A percentile compares a stretch with the other conserved stretches of the same genome.
phyloP scores from a whole-genome alignment of 2,113 vertebrate genomes.

The Pterocles burchelli region DNA sequence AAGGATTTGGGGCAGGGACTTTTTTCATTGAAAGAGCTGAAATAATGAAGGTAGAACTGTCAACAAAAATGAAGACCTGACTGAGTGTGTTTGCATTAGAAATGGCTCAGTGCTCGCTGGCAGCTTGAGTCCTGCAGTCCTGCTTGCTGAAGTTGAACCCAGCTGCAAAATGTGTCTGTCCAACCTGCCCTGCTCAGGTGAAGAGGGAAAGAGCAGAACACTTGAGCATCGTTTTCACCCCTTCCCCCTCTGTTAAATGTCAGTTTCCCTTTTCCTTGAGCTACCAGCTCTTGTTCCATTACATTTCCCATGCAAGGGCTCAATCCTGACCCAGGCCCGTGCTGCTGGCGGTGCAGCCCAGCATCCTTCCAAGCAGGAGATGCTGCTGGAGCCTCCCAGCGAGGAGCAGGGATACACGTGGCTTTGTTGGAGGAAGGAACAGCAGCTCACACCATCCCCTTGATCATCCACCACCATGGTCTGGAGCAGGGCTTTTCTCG shows the following conservation, averaged over 20 bases:
- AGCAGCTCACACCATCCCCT: not conserved
- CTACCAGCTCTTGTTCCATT: not conserved
- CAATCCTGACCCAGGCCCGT: not conserved
- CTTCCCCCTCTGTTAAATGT: not conserved
- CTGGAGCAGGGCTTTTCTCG: not conserved
- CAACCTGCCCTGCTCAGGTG: not conserved
- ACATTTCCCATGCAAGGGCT: not conserved
- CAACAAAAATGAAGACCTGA: not conserved
- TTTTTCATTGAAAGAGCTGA: not conserved
- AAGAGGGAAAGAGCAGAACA: not conserved
- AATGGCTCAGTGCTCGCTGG: not conserved
- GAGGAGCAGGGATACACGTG: not conserved
- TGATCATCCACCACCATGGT: not conserved
- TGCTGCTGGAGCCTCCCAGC: not conserved
- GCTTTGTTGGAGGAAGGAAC: not conserved
- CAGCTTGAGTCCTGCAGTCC: not conserved
- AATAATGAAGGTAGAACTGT: not conserved
- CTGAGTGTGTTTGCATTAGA: not conserved
- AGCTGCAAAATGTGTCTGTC: not conserved
- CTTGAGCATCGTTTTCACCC: not conserved
- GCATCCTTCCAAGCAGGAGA: not conserved
- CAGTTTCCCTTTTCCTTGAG: not conserved
- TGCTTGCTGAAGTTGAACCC: not conserved
- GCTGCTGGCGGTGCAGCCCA: not conserved
- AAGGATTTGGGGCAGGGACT: not conserved